Evolutionary conservation across 2,113 vertebrate genomes (phyloP).

Genomic region (Megaceryle maxima): DNA sequence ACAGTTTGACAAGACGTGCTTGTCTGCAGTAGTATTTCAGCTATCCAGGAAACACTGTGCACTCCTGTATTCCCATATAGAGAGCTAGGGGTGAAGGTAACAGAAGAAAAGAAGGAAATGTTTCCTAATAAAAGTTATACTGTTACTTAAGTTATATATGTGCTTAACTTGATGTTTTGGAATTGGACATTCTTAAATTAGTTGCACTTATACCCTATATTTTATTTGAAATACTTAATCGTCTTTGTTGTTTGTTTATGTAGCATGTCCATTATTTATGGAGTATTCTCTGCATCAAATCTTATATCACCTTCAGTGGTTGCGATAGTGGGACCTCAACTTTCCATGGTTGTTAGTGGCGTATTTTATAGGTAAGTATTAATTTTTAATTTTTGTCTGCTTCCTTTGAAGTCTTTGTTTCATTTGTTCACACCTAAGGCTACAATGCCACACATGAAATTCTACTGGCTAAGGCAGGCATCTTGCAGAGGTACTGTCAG

Average conservation of each 20-base stretch:
- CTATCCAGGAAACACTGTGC: background rate
- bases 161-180: background rate
- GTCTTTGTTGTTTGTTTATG: background rate
- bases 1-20: background rate
- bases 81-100: background rate
- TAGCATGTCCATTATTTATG: constrained; percentile 97
- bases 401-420: background rate
- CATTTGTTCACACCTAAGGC: background rate
- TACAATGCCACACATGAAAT: background rate
- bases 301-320: constrained; percentile 93
- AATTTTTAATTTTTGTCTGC: background rate
- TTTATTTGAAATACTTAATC: background rate
- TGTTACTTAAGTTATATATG: background rate
- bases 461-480: background rate
- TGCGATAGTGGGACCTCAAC: constrained; percentile 85
- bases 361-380: constrained; percentile 91
- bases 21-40: background rate
- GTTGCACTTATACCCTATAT: background rate
- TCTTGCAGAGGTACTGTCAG: background rate
- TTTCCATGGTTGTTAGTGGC: constrained; percentile 93
- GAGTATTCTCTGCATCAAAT: constrained; percentile 95
- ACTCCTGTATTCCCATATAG: fast-evolving
- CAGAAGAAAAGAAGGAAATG: background rate
- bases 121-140: background rate
- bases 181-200: background rate